Conservation (phyloP, 2,888 invertebrate genomes). For the Salticus scenicus region DNA sequence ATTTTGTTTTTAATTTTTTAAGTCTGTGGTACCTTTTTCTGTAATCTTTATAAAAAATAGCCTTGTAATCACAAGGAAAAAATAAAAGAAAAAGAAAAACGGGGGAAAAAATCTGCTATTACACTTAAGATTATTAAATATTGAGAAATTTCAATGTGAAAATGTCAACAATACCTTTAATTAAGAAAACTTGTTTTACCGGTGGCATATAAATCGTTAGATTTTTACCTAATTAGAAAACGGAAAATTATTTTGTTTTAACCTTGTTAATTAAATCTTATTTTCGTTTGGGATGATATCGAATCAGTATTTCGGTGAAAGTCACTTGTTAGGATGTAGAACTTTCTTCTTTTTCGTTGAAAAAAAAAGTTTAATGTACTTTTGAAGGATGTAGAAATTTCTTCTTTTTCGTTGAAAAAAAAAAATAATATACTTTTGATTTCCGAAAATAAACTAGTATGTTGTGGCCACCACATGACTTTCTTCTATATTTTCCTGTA, state of each 20-base stretch:
- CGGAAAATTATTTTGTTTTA: conserved; percentile 21
- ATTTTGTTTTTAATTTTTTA: not conserved
- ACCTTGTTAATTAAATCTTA: conserved; percentile 44
- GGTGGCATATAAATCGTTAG: conserved; percentile 23
- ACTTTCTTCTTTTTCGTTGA: not conserved
- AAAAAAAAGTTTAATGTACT: not conserved
- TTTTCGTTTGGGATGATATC: not conserved
- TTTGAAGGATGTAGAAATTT: too few species aligned
- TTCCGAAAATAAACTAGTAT: too few species aligned
- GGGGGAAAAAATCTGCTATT: conserved; percentile 21
- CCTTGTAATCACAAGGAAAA: conserved; percentile 7
- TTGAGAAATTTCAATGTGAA: not conserved
- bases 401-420: too few species aligned
- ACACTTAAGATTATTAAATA: conserved; percentile 20
- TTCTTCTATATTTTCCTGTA: too few species aligned
- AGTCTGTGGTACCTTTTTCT: not conserved
- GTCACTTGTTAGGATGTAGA: not conserved
- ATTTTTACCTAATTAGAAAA: conserved; percentile 37
- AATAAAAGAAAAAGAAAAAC: too few species aligned
- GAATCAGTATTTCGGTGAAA: not conserved
- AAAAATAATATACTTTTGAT: too few species aligned
- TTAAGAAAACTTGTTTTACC: conserved; percentile 25
- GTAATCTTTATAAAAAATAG: not conserved
- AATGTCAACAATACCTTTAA: conserved; percentile 44
- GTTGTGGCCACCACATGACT: too few species aligned